These are phyloP conservation scores for Lagocephalus sceleratus DNA, from an alignment of 2,797 vertebrate genomes.

Conservation along the genomic window DNA sequence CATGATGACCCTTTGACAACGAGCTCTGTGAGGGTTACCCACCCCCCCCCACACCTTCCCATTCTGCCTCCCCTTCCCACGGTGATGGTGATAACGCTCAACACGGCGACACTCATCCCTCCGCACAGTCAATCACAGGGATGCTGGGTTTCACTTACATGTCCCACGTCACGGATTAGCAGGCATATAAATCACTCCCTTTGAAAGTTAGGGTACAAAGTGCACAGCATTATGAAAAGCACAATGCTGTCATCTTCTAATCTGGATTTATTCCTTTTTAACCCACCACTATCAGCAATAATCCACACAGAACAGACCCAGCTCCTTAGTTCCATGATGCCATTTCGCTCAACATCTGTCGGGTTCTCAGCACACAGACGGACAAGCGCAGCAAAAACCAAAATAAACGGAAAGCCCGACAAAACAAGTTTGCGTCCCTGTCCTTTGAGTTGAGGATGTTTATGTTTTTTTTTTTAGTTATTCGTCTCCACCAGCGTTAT, in stretches of 20 bases:
- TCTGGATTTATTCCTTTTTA: constrained; percentile 30
- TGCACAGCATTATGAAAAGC: constrained; percentile 37
- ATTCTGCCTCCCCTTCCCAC: constrained; percentile 13
- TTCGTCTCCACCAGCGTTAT: too few species aligned
- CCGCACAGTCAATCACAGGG: constrained; percentile 15
- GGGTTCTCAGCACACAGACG: too few species aligned
- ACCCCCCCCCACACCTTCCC: constrained; percentile 2
- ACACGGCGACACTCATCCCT: constrained; percentile 31
- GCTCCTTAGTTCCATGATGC: constrained; percentile 8
- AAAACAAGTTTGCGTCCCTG: neutral
- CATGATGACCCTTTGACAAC: constrained; percentile 38
- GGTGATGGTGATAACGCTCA: constrained; percentile 17
- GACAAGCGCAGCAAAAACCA: too few species aligned
- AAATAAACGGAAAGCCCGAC: neutral
- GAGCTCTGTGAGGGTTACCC: constrained; percentile 23
- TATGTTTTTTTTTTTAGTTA: too few species aligned
- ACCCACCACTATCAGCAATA: constrained; percentile 2
- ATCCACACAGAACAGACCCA: constrained; percentile 2
- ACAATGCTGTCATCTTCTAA: constrained; percentile 43
- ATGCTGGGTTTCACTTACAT: constrained; percentile 28
- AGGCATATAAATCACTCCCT: constrained; percentile 41
- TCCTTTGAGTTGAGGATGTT: neutral
- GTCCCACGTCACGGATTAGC: constrained; percentile 54
- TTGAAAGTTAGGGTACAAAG: constrained; percentile 37
- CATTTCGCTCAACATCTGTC: constrained; percentile 12